Base-by-base conservation (phyloP, 2,797 vertebrate genomes). In the Antrozous pallidus region DNA sequence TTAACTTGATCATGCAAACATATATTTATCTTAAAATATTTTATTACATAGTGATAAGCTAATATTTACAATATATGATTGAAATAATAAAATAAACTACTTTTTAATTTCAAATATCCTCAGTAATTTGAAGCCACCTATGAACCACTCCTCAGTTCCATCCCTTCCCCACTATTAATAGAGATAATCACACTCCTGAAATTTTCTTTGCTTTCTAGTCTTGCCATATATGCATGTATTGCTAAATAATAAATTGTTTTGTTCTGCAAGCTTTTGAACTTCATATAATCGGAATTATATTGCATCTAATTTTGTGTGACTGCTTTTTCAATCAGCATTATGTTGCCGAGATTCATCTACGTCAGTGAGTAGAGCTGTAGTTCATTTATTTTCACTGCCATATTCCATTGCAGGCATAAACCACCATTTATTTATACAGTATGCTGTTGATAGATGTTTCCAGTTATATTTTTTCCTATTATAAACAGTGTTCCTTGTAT, bases 291-390 rank as follows among this genome's bases (percentile, higher is more conserved):
- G 79, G 54, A 83, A 81, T 83, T 69, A 79, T 36, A 82, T 26
- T 94, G 36, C 47, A 77, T 77, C 71, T 80, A 65, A 92, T 83
- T 71, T 79, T 93, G 75, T 93, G 71, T 96, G 69, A 89, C 38
- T 92, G 36, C 70, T 84, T 81, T 77, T 86, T 36, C 16, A 69
- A 31, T 90, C n/a, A 78, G 61, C 20, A 86, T 83, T 82, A 49
- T 71, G 42, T 63, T 78, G 47, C 83, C 73, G 69, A 91, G 17
- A 94, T 91, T 65, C 67, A 90, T 90, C 84, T 67, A 3, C 33
- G 40, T 80, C 40, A 13, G 6, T 47, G 87, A 38, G 22, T 71
- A 9, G 20, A 80, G 26, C 51, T 91, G 11, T 56, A 91, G 47
- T 79, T 89, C 65, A 89, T 94, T 86, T 49, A 73, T 94, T 94